A percentile compares a stretch with the other conserved stretches of the same genome.
These are phyloP conservation scores for Protobothrops flavoviridis DNA, from an alignment of 2,113 vertebrate genomes.

Conservation along the genomic window DNA sequence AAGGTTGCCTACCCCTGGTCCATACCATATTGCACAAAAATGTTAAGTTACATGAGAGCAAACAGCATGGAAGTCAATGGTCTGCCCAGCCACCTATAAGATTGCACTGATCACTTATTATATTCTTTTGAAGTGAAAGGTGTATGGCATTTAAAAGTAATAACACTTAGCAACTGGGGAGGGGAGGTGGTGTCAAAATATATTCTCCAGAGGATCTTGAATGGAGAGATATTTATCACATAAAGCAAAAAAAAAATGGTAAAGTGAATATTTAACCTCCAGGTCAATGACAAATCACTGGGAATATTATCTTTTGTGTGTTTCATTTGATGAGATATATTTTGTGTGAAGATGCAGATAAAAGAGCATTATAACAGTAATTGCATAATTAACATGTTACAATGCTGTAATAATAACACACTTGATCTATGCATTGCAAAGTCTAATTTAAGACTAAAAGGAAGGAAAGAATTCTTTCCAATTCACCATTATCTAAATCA, in stretches of 20 bases:
- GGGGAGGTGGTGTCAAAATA: neutral
- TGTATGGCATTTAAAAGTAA: neutral
- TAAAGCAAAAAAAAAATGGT: neutral
- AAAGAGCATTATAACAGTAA: constrained; percentile 12
- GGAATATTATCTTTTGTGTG: constrained; percentile 18
- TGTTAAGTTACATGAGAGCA: neutral
- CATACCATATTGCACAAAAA: neutral
- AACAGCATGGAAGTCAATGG: neutral
- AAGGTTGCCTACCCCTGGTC: too few species aligned
- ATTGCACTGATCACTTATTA: neutral
- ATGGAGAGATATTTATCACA: neutral
- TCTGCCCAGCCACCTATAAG: neutral
- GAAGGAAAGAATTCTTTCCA: neutral
- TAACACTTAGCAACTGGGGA: neutral
- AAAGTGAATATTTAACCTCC: constrained; percentile 5
- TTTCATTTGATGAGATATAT: constrained; percentile 15
- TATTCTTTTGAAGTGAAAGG: neutral
- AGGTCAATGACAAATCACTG: constrained; percentile 9
- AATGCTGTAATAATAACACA: constrained; percentile 17
- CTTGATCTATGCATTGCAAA: constrained; percentile 1
- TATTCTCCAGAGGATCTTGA: neutral
- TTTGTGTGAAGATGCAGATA: constrained; percentile 19
- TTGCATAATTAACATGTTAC: constrained; percentile 31
- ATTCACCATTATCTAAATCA: neutral
- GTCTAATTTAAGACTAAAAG: constrained; percentile 10